These are phyloP conservation scores for Siniperca chuatsi DNA, from an alignment of 2,113 vertebrate genomes.

Conservation along the genomic window DNA sequence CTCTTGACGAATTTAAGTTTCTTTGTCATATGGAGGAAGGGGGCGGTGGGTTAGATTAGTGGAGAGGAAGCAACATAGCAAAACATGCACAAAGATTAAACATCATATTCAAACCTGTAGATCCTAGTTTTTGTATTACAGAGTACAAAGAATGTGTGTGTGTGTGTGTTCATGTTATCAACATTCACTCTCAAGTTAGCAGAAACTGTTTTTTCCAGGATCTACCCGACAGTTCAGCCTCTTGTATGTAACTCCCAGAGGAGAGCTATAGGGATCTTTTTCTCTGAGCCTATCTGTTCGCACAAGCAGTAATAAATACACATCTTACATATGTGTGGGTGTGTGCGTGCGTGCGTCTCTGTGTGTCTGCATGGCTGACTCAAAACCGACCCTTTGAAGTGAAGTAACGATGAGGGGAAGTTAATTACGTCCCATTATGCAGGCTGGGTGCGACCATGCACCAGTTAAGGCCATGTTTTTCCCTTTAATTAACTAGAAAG, in stretches of 20 bases:
- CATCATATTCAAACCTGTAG: slow-evolving; percentile 3
- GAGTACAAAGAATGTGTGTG: not conserved
- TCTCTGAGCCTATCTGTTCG: slow-evolving; percentile 58
- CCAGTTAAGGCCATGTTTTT: slow-evolving; percentile 92
- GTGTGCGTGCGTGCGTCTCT: slow-evolving; percentile 41
- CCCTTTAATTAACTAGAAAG: slow-evolving; percentile 98
- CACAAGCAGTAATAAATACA: slow-evolving; percentile 71
- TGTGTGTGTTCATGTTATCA: slow-evolving; percentile 26
- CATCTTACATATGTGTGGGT: slow-evolving; percentile 42
- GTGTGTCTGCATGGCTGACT: slow-evolving; percentile 79
- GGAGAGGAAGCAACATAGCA: slow-evolving; percentile 8
- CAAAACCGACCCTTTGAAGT: slow-evolving; percentile 89
- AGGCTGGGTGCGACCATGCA: slow-evolving; percentile 90
- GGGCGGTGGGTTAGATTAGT: not conserved
- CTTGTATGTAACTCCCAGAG: slow-evolving; percentile 66
- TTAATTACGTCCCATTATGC: slow-evolving; percentile 95
- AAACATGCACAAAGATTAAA: not conserved
- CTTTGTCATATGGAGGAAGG: slow-evolving; percentile 2
- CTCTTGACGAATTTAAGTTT: slow-evolving; percentile 4
- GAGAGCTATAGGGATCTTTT: slow-evolving; percentile 66
- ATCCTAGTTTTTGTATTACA: not conserved
- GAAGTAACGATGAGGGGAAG: slow-evolving; percentile 96
- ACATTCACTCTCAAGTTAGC: slow-evolving; percentile 40
- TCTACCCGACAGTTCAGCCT: slow-evolving; percentile 54
- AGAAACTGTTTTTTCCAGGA: slow-evolving; percentile 47